Base-by-base conservation (phyloP, 2,113 vertebrate genomes). In the Halichoeres trimaculatus region DNA sequence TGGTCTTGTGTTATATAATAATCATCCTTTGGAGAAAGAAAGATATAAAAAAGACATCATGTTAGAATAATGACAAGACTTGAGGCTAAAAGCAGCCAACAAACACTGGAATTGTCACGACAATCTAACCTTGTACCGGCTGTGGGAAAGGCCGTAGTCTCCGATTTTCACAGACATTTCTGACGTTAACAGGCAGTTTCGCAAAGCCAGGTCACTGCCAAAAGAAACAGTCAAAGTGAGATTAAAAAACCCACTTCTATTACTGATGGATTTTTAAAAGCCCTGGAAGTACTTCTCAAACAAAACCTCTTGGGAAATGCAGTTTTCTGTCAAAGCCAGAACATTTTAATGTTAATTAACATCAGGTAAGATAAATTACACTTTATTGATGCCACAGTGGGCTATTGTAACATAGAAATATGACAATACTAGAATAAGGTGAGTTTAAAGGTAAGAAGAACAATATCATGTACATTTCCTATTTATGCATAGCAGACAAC, bases 1-100 rank as follows among this genome's bases (percentile, higher is more conserved):
- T 98, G 97, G 93, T 99, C 98, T 14, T 97, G 93, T 0, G 98
- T 99, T 88, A 98, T 92, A 9, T 97, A 96, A 89, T 99, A 99
- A 90, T 99, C 98, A 14, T 98, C 97, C 98, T 99, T 57, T 67
- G 79, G 76, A 71, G 30, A 91, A 34, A 12, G 59, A 3, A 64
- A 54, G 11, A 66, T 20, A 20, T 20, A 53, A 38, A 34, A 34
- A 34, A 36, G 10, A 9, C 43, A 57, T 2, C 9, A 17, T 17
- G 14, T 45, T 1, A 45, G 43, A 45, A 14, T 17, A 17, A 14
- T 19, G 14, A 45, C 14, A 45, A 4, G 16, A 11, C 13, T 40
- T 19, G 35, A 24, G 0, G 2, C 19, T 14, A 47, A 10, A 51
- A 14, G 1, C 12, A 16, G 2, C 38, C 17, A 6, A 45, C 43